These are phyloP conservation scores for Zaprionus lineosus DNA, from an alignment of 2,888 invertebrate species.

Conservation along the genomic window DNA sequence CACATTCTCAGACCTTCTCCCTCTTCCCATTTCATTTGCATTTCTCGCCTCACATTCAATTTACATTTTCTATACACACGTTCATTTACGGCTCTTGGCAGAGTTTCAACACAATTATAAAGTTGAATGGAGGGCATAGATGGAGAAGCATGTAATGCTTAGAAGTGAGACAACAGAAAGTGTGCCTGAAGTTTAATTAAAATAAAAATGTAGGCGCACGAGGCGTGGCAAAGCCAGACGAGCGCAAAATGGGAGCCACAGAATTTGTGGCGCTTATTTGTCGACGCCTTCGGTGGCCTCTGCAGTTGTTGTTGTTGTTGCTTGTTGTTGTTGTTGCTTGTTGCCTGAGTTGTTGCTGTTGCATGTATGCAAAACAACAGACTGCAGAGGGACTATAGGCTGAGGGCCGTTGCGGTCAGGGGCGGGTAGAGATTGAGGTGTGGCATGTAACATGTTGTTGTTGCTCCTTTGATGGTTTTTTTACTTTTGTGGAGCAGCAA, in stretches of 20 bases:
- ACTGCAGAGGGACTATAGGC: not conserved
- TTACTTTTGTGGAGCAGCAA: slow-evolving; percentile 35
- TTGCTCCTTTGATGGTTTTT: slow-evolving; percentile 22
- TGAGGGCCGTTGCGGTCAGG: not conserved
- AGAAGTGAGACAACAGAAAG: slow-evolving; percentile 25
- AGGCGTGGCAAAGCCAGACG: slow-evolving; percentile 19
- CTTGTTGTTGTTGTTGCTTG: slow-evolving; percentile 10
- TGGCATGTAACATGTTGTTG: slow-evolving; percentile 11
- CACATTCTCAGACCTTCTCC: too few species aligned
- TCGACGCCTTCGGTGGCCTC: slow-evolving; percentile 45
- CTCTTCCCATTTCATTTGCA: not conserved
- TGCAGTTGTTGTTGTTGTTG: slow-evolving; percentile 13
- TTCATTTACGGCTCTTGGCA: slow-evolving; percentile 45
- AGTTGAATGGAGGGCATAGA: slow-evolving; percentile 15
- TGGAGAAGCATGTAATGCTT: slow-evolving; percentile 27
- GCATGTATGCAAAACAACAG: slow-evolving; percentile 46
- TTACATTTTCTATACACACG: slow-evolving; percentile 42
- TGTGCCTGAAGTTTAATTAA: slow-evolving; percentile 65
- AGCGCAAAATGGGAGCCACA: slow-evolving; percentile 37
- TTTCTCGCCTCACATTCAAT: slow-evolving; percentile 20
- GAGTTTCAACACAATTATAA: slow-evolving; percentile 63
- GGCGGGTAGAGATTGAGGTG: slow-evolving; percentile 1
- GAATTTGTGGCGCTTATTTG: slow-evolving; percentile 58
- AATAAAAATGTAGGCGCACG: slow-evolving; percentile 48
- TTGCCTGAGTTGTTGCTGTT: slow-evolving; percentile 27